Evolutionary conservation across 1,140 invertebrate genomes (phyloP), one percentile per base, ranked within the genome.

Genomic region (Drosophila sucinea): DNA sequence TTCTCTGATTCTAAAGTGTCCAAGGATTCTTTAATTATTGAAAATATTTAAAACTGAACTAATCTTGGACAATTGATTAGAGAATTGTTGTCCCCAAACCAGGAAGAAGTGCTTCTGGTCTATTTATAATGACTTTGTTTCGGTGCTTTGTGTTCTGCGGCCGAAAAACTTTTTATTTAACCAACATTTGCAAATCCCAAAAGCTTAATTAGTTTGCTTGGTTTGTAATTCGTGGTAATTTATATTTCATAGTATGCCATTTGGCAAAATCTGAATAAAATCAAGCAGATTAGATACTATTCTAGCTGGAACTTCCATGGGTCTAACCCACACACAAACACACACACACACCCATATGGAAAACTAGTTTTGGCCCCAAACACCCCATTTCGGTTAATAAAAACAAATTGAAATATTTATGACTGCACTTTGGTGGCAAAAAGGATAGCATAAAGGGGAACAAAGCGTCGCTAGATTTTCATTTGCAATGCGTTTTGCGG

Each of bases 351-450:
- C 8, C 11, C 1, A n/a, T 5, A 33, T 10, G 61, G 27, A 60
- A 56, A 56, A 64, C 55, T 57, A 57, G 61, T 70, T 33, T 64
- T 35, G 10, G 33, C 7, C 41, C 27, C 51, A 30, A 60, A 40
- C 44, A 55, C 44, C 47, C 63, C 33, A 70, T 82, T 79, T 68
- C 60, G 65, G 72, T 65, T 89, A 87, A 87, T 87, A 51, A 75
- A 89, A 60, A 68, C 60, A 87, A 87, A 87, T 87, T 87, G 85
- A 87, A 78, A 72, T 84, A 70, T 87, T 89, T 87, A 87, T 71
- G 84, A 70, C 61, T 80, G 83, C 83, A 84, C 85, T 87, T 87
- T 54, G 74, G 84, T 68, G 76, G 54, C 64, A 55, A 41, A 40
- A 47, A 47, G 58, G 38, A 17, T 17, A 17, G 10, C 10, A 11